Evolutionary conservation across 2,113 vertebrate genomes (phyloP).

Genomic region (Macaca nemestrina): DNA sequence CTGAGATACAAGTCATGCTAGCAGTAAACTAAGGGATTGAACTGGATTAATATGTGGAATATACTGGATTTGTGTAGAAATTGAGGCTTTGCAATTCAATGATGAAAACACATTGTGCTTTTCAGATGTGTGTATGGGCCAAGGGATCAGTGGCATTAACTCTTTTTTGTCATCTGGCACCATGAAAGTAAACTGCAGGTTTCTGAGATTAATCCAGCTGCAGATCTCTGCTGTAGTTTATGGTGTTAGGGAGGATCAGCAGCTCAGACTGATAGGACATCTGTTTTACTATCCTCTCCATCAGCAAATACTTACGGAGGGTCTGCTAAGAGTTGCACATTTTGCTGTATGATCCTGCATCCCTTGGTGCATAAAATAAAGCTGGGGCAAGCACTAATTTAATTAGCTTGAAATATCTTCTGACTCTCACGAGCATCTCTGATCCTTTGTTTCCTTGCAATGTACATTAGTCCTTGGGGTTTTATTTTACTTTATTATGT

Average conservation of each 20-base stretch:
- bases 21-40: background rate
- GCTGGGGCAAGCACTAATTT: background rate
- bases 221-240: background rate
- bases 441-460: background rate
- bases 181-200: background rate
- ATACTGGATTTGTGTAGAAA: background rate
- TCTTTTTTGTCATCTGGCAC: background rate
- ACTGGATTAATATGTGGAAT: background rate
- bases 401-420: background rate
- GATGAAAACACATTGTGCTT: background rate
- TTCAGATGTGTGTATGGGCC: background rate
- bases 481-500: constrained; percentile 5
- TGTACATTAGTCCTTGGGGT: background rate
- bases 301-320: background rate
- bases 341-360: background rate
- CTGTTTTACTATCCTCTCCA: background rate
- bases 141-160: background rate
- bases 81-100: background rate
- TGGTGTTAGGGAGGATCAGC: background rate
- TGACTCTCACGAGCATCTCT: background rate
- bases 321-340: background rate
- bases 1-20: background rate
- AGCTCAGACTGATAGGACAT: background rate
- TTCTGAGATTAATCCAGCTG: background rate
- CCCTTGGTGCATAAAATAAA: background rate